A percentile compares a stretch with the other conserved stretches of the same genome.
phyloP scores from a whole-genome alignment of 2,888 invertebrate genomes.

The Trichogramma evanescens region DNA sequence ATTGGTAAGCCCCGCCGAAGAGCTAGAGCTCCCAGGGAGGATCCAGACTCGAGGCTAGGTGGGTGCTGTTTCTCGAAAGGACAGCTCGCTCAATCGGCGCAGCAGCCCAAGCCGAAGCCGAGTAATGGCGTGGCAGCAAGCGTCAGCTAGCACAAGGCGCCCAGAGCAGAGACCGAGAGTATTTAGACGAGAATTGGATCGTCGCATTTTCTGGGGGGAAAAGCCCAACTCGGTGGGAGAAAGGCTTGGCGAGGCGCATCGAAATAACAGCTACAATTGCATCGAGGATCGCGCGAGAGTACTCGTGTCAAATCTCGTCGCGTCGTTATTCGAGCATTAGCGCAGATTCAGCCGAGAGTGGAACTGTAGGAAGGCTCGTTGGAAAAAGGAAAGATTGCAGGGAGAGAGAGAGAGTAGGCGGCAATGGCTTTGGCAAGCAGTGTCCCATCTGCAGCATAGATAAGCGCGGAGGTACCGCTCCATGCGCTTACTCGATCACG shows the following conservation, averaged over 20 bases:
- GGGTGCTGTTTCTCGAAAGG: too few species aligned
- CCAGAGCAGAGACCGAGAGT: conserved; percentile 7
- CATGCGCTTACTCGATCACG: too few species aligned
- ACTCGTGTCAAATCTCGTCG: background rate
- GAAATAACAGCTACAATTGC: too few species aligned
- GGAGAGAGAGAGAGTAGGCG: conserved; percentile 18
- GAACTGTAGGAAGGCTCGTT: conserved; percentile 17
- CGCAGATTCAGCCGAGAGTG: conserved; percentile 17
- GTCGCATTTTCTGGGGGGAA: background rate
- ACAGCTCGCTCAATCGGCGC: too few species aligned
- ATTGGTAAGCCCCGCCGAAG: too few species aligned
- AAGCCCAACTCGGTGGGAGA: conserved; percentile 10
- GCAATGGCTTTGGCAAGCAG: too few species aligned
- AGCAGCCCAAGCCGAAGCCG: too few species aligned
- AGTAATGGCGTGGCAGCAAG: too few species aligned
- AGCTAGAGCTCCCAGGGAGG: too few species aligned
- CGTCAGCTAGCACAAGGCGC: background rate
- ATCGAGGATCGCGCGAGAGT: conserved; percentile 4
- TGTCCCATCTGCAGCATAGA: too few species aligned
- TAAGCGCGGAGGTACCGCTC: too few species aligned
- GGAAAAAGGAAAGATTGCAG: conserved; percentile 22
- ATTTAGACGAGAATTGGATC: conserved; percentile 6
- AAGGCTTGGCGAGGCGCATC: background rate
- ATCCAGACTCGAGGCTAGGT: too few species aligned
- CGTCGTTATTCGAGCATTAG: conserved; percentile 15